Conservation (phyloP, 2,113 vertebrate genomes). For the Bufo bufo region DNA sequence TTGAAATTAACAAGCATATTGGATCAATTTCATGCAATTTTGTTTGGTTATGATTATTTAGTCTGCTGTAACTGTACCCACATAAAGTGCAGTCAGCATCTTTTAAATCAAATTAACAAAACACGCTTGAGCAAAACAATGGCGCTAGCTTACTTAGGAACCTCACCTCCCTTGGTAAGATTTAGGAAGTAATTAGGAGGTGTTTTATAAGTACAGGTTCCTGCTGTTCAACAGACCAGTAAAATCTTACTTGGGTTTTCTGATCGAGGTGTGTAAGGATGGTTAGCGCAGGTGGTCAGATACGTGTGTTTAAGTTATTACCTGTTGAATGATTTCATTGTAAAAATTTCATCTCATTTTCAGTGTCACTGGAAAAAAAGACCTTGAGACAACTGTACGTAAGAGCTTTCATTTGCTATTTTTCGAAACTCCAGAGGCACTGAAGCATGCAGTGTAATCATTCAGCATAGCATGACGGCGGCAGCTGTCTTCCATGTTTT, state of each 20-base stretch:
- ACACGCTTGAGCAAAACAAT: conserved; percentile 35
- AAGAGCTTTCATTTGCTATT: conserved; percentile 37
- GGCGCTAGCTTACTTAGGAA: conserved; percentile 46
- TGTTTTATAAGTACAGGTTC: conserved; percentile 62
- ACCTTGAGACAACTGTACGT: conserved; percentile 34
- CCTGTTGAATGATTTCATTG: conserved; percentile 22
- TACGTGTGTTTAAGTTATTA: background rate
- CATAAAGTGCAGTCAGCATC: conserved; percentile 24
- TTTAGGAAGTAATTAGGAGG: conserved; percentile 63
- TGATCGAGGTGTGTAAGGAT: conserved; percentile 51
- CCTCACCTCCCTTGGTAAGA: conserved; percentile 57
- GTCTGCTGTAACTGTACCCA: conserved; percentile 14
- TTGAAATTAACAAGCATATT: background rate
- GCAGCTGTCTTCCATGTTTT: conserved; percentile 40
- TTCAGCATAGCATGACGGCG: conserved; percentile 33
- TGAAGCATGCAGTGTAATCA: conserved; percentile 29
- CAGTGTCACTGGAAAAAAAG: conserved; percentile 35
- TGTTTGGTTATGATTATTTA: background rate
- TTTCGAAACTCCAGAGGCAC: conserved; percentile 34
- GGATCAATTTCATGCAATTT: background rate
- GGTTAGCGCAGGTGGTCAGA: background rate
- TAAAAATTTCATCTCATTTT: conserved; percentile 30
- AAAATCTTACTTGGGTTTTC: conserved; percentile 60
- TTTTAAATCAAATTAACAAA: conserved; percentile 48
- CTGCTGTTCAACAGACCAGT: conserved; percentile 55